A percentile compares a stretch with the other conserved stretches of the same genome.
Evolutionary conservation across 2,888 invertebrate species (phyloP).

Genomic region (Myathropa florea): DNA sequence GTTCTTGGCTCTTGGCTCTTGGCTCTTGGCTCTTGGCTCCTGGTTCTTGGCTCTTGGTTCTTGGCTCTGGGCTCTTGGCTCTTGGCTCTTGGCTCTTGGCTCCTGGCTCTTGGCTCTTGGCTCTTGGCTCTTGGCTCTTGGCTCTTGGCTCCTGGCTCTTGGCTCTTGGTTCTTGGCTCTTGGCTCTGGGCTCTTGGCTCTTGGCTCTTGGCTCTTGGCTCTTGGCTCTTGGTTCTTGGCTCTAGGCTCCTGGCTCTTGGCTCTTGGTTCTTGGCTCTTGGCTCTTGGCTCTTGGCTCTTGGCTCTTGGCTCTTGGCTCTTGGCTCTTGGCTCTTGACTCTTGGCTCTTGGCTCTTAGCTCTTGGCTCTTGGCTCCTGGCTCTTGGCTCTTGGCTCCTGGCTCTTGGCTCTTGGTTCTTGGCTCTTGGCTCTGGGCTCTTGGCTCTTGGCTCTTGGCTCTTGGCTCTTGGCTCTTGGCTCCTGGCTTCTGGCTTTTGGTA

Average conservation of each 20-base stretch:
- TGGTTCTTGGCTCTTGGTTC: neutral
- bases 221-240: neutral
- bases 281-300: neutral
- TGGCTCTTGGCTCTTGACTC: neutral
- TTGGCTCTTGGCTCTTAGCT: neutral
- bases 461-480: too few relatives aligned
- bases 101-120: neutral
- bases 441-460: too few relatives aligned
- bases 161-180: neutral
- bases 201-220: neutral
- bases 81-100: neutral
- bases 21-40: neutral
- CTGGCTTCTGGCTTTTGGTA: too few relatives aligned
- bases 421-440: too few relatives aligned
- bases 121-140: neutral
- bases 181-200: neutral
- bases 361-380: too few relatives aligned
- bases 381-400: too few relatives aligned
- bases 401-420: too few relatives aligned
- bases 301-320: neutral
- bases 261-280: neutral
- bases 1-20: too few relatives aligned
- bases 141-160: neutral
- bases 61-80: neutral
- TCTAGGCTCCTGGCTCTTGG: neutral